Evolutionary conservation across 2,113 vertebrate genomes (phyloP).

Genomic region (Halcyon senegalensis): DNA sequence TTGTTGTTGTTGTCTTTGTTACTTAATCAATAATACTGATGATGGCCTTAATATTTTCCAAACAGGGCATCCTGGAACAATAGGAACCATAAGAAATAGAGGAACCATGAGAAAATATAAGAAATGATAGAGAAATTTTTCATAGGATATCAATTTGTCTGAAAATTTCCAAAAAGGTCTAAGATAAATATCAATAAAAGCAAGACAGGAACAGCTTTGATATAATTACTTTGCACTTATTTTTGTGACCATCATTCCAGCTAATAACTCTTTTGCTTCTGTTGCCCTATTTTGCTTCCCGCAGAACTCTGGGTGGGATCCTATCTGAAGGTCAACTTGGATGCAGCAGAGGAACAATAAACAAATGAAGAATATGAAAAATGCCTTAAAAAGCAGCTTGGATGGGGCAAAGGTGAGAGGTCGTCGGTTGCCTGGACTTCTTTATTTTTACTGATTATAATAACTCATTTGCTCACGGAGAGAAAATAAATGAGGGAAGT

Average conservation of each 20-base stretch:
- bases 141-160: not conserved
- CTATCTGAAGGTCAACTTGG: constrained; percentile 20
- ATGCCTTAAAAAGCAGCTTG: constrained; percentile 8
- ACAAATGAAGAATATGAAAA: constrained; percentile 32
- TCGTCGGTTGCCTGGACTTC: not conserved
- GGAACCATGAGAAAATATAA: not conserved
- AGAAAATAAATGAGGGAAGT: constrained; percentile 43
- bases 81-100: not conserved
- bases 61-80: not conserved
- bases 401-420: not conserved
- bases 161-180: not conserved
- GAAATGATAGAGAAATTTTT: not conserved
- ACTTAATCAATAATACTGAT: not conserved
- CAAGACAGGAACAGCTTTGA: not conserved
- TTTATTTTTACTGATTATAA: constrained; percentile 21
- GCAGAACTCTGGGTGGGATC: not conserved
- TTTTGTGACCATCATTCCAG: not conserved
- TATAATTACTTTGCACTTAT: not conserved
- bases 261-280: not conserved
- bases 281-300: not conserved
- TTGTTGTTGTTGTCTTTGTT: not conserved
- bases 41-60: not conserved
- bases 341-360: constrained; percentile 45
- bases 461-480: not conserved
- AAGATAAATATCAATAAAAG: not conserved